phyloP scores from a whole-genome alignment of 2,113 vertebrate genomes.

The Corvus hawaiiensis region DNA sequence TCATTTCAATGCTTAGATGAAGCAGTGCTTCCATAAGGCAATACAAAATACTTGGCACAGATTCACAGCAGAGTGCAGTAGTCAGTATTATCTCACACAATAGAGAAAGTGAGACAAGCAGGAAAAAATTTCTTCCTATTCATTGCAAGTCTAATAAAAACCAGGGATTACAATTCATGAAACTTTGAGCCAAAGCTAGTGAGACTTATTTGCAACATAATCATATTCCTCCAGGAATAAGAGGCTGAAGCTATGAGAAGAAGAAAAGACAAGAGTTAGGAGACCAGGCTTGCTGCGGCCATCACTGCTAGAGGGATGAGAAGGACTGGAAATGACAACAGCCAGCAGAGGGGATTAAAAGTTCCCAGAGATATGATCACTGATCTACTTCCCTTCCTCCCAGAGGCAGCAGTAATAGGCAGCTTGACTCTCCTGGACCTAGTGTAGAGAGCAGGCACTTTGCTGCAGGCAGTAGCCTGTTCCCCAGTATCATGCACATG shows the following conservation, averaged over 20 bases:
- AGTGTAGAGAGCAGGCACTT: not conserved
- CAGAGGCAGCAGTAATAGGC: not conserved
- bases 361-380: not conserved
- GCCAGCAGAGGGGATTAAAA: not conserved
- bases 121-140: not conserved
- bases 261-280: not conserved
- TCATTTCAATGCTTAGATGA: not conserved
- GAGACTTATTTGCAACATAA: not conserved
- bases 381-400: not conserved
- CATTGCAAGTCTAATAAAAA: not conserved
- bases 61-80: not conserved
- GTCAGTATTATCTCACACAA: not conserved
- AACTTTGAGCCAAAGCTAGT: not conserved
- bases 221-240: not conserved
- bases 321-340: not conserved
- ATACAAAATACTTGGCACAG: not conserved
- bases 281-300: not conserved
- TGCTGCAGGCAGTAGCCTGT: not conserved
- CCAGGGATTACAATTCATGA: not conserved
- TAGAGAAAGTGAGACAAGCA: not conserved
- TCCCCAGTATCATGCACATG: fast-evolving
- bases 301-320: not conserved
- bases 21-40: not conserved
- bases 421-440: not conserved
- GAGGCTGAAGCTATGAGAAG: not conserved